Evolutionary conservation across 2,113 vertebrate species (phyloP).

Genomic region (Illadopsis cleaveri): DNA sequence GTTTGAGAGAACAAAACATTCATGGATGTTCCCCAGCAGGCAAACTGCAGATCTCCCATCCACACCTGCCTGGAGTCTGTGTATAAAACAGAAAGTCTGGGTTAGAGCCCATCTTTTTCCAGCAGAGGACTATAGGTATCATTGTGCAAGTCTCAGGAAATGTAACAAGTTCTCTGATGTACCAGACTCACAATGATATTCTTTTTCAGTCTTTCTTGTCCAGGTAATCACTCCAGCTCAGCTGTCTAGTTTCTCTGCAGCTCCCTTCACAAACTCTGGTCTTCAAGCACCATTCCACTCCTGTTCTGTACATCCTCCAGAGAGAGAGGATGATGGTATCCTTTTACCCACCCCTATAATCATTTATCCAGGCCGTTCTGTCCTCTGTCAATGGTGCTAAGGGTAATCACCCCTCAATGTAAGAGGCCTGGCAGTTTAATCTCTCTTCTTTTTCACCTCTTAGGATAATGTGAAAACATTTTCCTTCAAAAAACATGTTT

Average conservation of each 20-base stretch:
- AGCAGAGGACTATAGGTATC: background rate
- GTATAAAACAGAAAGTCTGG: background rate
- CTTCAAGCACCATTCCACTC: background rate
- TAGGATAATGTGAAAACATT: constrained; percentile 64
- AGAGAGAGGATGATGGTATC: background rate
- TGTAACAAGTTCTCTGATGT: background rate
- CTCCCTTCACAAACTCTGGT: background rate
- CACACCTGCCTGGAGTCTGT: fast-evolving
- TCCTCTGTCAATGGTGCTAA: background rate
- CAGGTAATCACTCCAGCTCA: background rate
- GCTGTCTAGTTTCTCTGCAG: background rate
- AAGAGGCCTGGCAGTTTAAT: background rate
- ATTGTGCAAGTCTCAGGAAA: background rate
- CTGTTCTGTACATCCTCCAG: background rate
- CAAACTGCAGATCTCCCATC: background rate
- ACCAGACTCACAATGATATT: background rate
- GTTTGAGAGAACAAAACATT: background rate
- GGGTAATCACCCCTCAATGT: background rate
- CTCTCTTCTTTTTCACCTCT: constrained; percentile 44
- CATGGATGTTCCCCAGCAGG: background rate
- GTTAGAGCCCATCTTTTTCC: background rate
- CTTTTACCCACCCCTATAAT: background rate
- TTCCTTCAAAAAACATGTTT: constrained; percentile 65
- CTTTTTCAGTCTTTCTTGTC: background rate
- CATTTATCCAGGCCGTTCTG: background rate